A percentile compares a stretch with the other conserved stretches of the same genome.
Evolutionary conservation across 2,797 vertebrate species (phyloP).

Genomic region (Acanthornis magna): DNA sequence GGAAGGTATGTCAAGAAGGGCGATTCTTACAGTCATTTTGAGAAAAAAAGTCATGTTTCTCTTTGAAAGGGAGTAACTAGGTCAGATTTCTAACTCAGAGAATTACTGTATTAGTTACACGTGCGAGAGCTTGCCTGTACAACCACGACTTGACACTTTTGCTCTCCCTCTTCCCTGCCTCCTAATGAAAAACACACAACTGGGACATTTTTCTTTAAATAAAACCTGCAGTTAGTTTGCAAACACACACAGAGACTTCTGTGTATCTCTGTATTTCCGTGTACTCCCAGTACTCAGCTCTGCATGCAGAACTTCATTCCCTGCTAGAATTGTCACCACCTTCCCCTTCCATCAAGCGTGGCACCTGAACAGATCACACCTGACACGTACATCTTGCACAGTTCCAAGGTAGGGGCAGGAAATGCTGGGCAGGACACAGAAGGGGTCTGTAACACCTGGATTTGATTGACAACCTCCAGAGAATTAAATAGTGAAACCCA

Average conservation of each 20-base stretch:
- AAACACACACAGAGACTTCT: neutral
- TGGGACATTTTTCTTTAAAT: neutral
- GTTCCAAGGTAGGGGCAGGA: neutral
- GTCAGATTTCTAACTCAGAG: neutral
- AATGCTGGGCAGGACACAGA: neutral
- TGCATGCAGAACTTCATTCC: neutral
- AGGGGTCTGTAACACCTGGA: neutral
- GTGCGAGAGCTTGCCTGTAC: neutral
- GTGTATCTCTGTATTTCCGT: neutral
- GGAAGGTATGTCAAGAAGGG: neutral
- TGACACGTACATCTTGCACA: neutral
- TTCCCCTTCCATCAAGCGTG: neutral
- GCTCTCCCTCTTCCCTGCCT: neutral
- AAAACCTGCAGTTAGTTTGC: neutral
- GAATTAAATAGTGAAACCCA: neutral
- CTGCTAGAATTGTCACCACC: neutral
- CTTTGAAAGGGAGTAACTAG: neutral
- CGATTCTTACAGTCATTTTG: neutral
- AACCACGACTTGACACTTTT: neutral
- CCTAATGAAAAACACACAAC: neutral
- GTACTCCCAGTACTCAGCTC: neutral
- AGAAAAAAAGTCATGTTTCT: neutral
- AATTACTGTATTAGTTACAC: neutral
- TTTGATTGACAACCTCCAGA: neutral
- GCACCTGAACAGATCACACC: accelerated